Conservation (phyloP, 2,888 invertebrate species). For the Tuberolachnus salignus region DNA sequence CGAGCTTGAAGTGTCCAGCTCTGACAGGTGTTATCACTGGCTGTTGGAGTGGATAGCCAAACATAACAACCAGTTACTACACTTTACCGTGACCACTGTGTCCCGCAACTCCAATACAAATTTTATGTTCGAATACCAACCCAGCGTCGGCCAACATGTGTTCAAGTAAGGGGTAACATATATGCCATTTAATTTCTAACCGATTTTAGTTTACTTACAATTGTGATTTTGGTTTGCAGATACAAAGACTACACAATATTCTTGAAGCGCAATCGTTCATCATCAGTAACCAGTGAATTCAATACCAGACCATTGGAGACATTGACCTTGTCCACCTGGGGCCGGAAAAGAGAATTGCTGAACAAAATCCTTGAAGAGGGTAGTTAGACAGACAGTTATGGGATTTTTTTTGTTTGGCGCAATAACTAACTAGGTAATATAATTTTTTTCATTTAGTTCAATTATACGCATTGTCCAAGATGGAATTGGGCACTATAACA, state of each 20-base stretch:
- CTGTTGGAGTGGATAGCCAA: slow-evolving; percentile 90
- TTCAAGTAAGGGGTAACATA: slow-evolving; percentile 17
- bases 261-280: neutral
- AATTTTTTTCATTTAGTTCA: slow-evolving; percentile 3
- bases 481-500: slow-evolving; percentile 6
- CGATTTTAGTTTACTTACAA: no score
- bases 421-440: neutral
- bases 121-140: slow-evolving; percentile 9
- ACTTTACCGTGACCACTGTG: slow-evolving; percentile 57
- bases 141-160: slow-evolving; percentile 22
- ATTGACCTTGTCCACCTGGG: slow-evolving; percentile 88
- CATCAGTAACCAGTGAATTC: neutral
- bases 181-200: no score
- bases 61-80: slow-evolving; percentile 16
- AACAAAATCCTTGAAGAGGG: slow-evolving; percentile 88
- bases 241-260: slow-evolving; percentile 20
- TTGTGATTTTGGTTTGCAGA: neutral
- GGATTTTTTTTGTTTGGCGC: neutral
- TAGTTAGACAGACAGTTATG: neutral
- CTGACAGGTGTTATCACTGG: slow-evolving; percentile 97
- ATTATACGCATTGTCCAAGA: neutral
- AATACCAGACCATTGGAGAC: slow-evolving; percentile 63
- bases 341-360: slow-evolving; percentile 80
- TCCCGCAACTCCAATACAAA: neutral
- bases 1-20: slow-evolving; percentile 92